A percentile compares a stretch with the other conserved stretches of the same genome.
Evolutionary conservation across 2,888 invertebrate genomes (phyloP).

Genomic region (Caenorhabditis sp.): DNA sequence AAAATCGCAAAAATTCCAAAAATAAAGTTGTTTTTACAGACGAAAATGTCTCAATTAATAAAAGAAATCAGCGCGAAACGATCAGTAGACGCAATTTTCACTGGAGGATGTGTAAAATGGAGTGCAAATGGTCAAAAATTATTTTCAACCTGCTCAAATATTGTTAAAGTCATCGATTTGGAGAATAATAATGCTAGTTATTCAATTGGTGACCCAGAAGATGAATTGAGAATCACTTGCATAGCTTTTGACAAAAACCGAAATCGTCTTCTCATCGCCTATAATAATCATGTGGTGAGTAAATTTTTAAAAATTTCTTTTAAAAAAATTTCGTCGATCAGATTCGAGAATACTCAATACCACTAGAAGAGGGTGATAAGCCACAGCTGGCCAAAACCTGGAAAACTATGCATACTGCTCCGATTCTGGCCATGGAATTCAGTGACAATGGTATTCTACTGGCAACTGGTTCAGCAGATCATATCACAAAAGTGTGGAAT

Average conservation of each 20-base stretch:
- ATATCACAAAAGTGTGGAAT: slow-evolving; percentile 58
- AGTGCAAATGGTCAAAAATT: slow-evolving; percentile 55
- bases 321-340: too few relatives aligned
- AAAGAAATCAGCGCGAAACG: slow-evolving; percentile 39
- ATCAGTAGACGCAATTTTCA: slow-evolving; percentile 50
- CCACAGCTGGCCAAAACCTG: slow-evolving; percentile 45
- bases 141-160: slow-evolving; percentile 62
- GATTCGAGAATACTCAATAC: slow-evolving; percentile 44
- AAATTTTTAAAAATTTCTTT: too few relatives aligned
- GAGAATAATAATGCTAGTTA: slow-evolving; percentile 48
- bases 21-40: too few relatives aligned
- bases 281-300: slow-evolving; percentile 50
- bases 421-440: slow-evolving; percentile 55
- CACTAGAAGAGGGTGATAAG: slow-evolving; percentile 16
- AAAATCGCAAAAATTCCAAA: too few relatives aligned
- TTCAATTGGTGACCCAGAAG: slow-evolving; percentile 58
- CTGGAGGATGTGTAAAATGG: slow-evolving; percentile 64
- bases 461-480: slow-evolving; percentile 57
- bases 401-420: slow-evolving; percentile 61
- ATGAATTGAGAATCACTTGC: slow-evolving; percentile 55
- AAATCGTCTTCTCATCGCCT: slow-evolving; percentile 57
- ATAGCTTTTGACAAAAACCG: slow-evolving; percentile 49
- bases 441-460: slow-evolving; percentile 36
- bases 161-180: slow-evolving; percentile 62
- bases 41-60: slow-evolving; percentile 38